Evolutionary conservation across 2,113 vertebrate genomes (phyloP).

Genomic region (Prunella himalayana): DNA sequence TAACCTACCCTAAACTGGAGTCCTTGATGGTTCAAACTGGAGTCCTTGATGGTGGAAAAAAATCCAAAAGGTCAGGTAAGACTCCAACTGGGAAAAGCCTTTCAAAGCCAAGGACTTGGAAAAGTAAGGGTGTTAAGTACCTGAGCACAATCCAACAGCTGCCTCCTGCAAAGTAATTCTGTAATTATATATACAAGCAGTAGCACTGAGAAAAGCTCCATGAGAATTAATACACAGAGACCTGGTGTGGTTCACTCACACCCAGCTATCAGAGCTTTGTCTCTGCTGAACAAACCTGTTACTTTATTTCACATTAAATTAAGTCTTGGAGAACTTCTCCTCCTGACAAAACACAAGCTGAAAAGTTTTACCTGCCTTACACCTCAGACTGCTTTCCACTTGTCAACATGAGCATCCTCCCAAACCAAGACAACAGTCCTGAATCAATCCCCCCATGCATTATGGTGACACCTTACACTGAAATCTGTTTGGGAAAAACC

Average conservation of each 20-base stretch:
- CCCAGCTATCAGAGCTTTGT: neutral
- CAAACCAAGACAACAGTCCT: neutral
- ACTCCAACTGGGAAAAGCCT: neutral
- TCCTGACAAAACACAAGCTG: neutral
- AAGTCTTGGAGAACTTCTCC: neutral
- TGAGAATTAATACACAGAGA: neutral
- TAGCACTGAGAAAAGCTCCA: neutral
- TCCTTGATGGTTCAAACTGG: neutral
- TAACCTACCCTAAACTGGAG: neutral
- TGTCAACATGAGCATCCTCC: rapidly evolving
- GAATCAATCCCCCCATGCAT: neutral
- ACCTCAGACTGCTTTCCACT: neutral
- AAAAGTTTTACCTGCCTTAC: neutral
- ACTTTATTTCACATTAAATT: neutral
- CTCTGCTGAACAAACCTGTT: neutral
- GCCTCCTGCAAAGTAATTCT: neutral
- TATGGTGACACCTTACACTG: neutral
- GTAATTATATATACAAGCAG: neutral
- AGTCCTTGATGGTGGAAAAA: neutral
- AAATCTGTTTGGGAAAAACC: neutral
- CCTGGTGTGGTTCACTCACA: neutral
- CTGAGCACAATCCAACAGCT: neutral
- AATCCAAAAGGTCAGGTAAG: neutral
- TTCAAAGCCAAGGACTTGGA: neutral
- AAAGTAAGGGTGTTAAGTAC: neutral